Conservation (phyloP, 2,888 invertebrate genomes). For the Drosophila nr. perissopoda region DNA sequence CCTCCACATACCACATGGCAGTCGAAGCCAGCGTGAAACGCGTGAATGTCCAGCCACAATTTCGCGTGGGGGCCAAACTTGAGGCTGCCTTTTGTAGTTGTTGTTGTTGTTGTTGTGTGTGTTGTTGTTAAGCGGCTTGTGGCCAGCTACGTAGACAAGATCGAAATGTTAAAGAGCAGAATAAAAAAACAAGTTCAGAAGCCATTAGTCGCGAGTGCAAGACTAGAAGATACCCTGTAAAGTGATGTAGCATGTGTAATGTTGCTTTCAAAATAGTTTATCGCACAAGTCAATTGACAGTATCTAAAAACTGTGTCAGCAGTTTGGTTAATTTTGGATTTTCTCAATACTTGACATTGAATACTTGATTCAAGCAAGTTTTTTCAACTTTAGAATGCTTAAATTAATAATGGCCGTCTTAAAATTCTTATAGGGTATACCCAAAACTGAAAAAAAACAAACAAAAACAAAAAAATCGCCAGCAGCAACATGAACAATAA, state of each 20-base stretch:
- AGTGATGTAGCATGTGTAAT: not conserved
- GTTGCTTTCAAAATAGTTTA: not conserved
- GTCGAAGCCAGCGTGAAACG: slow-evolving; percentile 23
- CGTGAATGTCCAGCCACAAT: slow-evolving; percentile 40
- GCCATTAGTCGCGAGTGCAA: not conserved
- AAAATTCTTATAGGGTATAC: slow-evolving; percentile 1
- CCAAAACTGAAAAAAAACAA: slow-evolving; percentile 2
- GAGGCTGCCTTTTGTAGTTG: slow-evolving; percentile 7
- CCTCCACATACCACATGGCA: slow-evolving; percentile 5
- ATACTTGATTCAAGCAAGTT: not conserved
- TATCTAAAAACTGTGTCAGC: not conserved
- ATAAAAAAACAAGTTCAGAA: slow-evolving; percentile 2
- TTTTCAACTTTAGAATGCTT: not conserved
- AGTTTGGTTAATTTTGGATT: not conserved
- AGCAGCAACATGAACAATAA: slow-evolving; percentile 3
- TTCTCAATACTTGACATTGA: not conserved
- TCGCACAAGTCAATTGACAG: not conserved
- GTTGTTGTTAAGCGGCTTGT: slow-evolving; percentile 61
- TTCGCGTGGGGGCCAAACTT: slow-evolving; percentile 41
- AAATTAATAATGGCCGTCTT: not conserved
- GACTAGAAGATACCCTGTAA: slow-evolving; percentile 11
- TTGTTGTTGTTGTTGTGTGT: slow-evolving; percentile 11
- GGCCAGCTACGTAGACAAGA: slow-evolving; percentile 51
- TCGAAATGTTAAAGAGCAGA: slow-evolving; percentile 34
- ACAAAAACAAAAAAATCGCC: slow-evolving; percentile 1